Conservation (phyloP, 2,888 invertebrate species). For the Melitaea athalia region DNA sequence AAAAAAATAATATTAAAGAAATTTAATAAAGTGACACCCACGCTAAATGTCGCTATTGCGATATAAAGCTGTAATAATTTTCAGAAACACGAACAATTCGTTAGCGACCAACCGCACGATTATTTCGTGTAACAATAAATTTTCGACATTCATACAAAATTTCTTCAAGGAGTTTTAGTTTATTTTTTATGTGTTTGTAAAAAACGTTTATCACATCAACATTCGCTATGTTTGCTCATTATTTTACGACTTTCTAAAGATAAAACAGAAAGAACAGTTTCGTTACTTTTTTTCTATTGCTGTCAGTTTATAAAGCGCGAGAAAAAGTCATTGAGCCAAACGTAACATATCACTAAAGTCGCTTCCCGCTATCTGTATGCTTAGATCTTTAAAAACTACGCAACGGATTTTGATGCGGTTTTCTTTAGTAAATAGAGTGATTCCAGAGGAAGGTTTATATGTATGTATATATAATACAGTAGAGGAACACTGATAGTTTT, state of each 20-base stretch:
- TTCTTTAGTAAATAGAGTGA: no score
- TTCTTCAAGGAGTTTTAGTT: constrained; percentile 16
- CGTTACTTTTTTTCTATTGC: constrained; percentile 19
- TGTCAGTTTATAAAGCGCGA: constrained; percentile 26
- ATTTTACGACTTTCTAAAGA: constrained; percentile 27
- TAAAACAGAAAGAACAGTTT: constrained; percentile 26
- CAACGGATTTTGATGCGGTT: no score
- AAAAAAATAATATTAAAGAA: no score
- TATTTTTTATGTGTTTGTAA: constrained; percentile 21
- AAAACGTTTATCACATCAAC: constrained; percentile 13
- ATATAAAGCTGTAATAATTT: not conserved
- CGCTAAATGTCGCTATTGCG: not conserved
- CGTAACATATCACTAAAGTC: no score
- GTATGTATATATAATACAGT: no score
- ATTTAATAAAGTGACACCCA: not conserved
- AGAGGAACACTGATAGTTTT: no score
- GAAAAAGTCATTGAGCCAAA: constrained; percentile 17
- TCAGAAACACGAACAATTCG: constrained; percentile 3
- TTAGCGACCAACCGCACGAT: constrained; percentile 29
- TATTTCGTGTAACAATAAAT: constrained; percentile 16
- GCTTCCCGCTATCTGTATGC: no score
- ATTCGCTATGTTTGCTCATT: constrained; percentile 16
- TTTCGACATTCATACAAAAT: not conserved
- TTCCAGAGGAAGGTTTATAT: no score
- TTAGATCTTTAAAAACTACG: no score